These are phyloP conservation scores for Dolichallabes microphthalmus DNA, from an alignment of 2,113 vertebrate genomes.

Conservation along the genomic window DNA sequence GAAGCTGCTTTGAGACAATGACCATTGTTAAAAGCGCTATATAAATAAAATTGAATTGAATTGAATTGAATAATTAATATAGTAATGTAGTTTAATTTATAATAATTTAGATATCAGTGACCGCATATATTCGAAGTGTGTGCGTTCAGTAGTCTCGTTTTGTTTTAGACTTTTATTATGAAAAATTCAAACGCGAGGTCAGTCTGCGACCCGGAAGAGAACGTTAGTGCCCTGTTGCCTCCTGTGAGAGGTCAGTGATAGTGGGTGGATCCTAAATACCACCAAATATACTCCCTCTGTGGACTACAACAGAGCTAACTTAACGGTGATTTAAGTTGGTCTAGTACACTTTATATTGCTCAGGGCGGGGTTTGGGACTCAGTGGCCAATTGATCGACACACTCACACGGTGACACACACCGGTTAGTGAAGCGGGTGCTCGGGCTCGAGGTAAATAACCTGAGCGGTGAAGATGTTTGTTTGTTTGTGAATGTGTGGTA, in stretches of 20 bases:
- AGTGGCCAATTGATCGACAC: neutral
- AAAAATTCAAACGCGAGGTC: neutral
- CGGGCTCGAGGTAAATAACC: neutral
- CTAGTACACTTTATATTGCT: neutral
- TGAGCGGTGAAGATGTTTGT: neutral
- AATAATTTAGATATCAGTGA: neutral
- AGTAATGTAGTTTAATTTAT: neutral
- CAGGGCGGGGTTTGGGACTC: neutral
- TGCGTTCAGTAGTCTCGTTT: neutral
- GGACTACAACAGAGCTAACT: neutral
- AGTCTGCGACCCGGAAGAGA: neutral
- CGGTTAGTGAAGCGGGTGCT: neutral
- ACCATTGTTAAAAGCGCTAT: no score
- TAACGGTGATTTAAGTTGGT: neutral
- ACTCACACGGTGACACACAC: no score
- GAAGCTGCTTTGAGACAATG: no score
- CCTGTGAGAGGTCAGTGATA: neutral
- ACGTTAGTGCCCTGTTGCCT: neutral
- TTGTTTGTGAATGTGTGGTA: neutral
- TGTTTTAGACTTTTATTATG: neutral
- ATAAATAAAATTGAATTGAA: no score
- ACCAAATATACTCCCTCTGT: no score
- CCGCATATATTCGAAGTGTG: no score
- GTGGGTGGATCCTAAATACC: neutral
- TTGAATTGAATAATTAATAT: neutral